Evolutionary conservation across 1,140 invertebrate species (phyloP), one percentile per base, ranked within the genome.

Genomic region (Pseudomyrmex dendroicus): DNA sequence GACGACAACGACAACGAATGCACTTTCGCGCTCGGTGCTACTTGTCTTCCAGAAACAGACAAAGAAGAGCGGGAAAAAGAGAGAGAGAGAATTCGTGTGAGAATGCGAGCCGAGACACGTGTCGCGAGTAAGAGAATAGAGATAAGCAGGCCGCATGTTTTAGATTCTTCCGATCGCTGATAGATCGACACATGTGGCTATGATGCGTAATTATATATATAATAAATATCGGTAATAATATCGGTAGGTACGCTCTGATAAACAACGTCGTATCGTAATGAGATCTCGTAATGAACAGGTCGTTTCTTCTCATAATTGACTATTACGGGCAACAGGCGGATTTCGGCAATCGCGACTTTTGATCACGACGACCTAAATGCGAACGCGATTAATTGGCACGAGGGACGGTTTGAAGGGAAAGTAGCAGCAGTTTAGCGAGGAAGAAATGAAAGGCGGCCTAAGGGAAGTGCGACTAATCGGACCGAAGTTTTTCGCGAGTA

Each of bases 21-120:
- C 64, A 87, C 77, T 89, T 87, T 89, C 84, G 64, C 78, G 72
- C 72, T 88, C 87, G 48, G 61, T 73, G 77, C 61, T 82, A 74
- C 56, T 50, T 74, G 3, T 52, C 57, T 80, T 62, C 44, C 17
- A 62, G 20, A 52, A 54, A 35, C 64, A 48, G 54, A 80, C 44
- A 80, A 80, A 80, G 66, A 20, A 48, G 54, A 80, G 66, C 35
- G 35, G 5, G 35, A 35, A 35, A 35, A 35, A 7, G 35, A 35
- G 35, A 35, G 35, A 35, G 5, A 35, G 35, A 35, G 35, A 35
- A 35, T 35, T 4, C 35, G 35, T 59, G 66, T 72, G 67, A 72
- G 66, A 72, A 80, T 59, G 54, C 8, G 15, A 59, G 25, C 66
- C 57, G 17, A 61, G 20, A 72, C 54, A 70, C 46, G 66, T 67